Evolutionary conservation across 2,797 vertebrate genomes (phyloP).

Genomic region (Chaenodraco wilsoni): DNA sequence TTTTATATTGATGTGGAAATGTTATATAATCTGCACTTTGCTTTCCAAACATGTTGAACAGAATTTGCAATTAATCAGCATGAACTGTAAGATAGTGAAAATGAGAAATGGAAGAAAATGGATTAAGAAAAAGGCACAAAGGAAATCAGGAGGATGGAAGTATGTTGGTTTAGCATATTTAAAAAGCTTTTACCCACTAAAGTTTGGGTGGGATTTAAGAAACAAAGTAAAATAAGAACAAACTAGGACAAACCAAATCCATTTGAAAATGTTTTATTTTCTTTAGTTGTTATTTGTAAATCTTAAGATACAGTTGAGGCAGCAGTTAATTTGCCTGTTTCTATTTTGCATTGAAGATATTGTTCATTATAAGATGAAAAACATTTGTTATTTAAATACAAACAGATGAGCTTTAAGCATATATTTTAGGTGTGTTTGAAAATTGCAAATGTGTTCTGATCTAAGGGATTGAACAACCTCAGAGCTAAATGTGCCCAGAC

Average conservation of each 20-base stretch:
- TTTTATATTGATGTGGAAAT: constrained; percentile 50
- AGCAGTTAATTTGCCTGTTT: not conserved
- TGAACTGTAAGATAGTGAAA: constrained; percentile 19
- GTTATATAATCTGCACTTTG: constrained; percentile 41
- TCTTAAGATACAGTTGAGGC: not conserved
- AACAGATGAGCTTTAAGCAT: not conserved
- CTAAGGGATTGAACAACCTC: no score
- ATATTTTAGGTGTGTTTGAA: no score
- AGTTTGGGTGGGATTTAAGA: constrained; percentile 34
- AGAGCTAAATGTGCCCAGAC: no score
- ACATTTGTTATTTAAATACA: constrained; percentile 3
- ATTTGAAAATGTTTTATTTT: constrained; percentile 21
- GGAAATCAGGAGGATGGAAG: constrained; percentile 8
- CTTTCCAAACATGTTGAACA: constrained; percentile 43
- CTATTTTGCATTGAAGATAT: not conserved
- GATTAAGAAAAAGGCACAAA: constrained; percentile 20
- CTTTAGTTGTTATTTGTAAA: constrained; percentile 20
- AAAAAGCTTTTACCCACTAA: constrained; percentile 19
- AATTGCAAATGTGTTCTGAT: no score
- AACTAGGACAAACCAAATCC: constrained; percentile 52
- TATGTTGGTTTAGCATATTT: constrained; percentile 41
- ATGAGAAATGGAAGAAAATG: constrained; percentile 17
- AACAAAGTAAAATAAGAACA: constrained; percentile 38
- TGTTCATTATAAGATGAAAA: not conserved
- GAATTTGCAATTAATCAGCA: constrained; percentile 40